These are phyloP conservation scores for Emydura subglobosa DNA, from an alignment of 2,113 vertebrate genomes.

Conservation along the genomic window DNA sequence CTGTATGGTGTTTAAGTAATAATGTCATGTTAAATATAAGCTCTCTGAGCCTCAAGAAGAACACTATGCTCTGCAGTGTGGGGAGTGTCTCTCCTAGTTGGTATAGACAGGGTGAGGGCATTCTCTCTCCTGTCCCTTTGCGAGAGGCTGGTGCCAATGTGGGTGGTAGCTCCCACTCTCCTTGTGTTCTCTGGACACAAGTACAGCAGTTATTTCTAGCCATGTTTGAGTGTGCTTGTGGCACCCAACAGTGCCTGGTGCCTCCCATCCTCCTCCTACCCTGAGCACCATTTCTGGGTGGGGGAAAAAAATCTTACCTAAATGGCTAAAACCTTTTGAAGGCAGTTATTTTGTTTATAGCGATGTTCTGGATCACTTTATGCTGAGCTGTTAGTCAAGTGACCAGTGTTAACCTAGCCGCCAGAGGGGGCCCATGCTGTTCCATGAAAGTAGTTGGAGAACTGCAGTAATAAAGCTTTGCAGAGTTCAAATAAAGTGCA, in stretches of 20 bases:
- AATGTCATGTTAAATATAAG: not conserved
- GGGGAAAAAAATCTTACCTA: not conserved
- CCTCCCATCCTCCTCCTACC: not conserved
- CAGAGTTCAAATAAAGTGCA: not conserved
- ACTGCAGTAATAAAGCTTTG: rapidly evolving
- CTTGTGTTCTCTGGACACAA: not conserved
- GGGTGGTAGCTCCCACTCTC: not conserved
- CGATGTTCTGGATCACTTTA: not conserved
- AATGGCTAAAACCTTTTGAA: not conserved
- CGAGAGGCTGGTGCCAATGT: not conserved
- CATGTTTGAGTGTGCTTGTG: not conserved
- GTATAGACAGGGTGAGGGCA: not conserved
- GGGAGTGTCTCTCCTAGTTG: not conserved
- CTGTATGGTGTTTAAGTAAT: not conserved
- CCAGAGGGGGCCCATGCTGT: rapidly evolving
- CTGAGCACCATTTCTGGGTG: not conserved
- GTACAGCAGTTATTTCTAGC: not conserved
- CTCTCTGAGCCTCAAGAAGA: not conserved
- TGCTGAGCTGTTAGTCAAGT: not conserved
- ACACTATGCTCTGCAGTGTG: not conserved
- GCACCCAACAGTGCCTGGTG: not conserved
- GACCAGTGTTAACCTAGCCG: not conserved
- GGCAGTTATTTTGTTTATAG: not conserved
- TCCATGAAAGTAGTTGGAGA: not conserved
- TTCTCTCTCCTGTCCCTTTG: not conserved